Base-by-base conservation (phyloP, 2,888 invertebrate genomes). In the Ophion costatus region DNA sequence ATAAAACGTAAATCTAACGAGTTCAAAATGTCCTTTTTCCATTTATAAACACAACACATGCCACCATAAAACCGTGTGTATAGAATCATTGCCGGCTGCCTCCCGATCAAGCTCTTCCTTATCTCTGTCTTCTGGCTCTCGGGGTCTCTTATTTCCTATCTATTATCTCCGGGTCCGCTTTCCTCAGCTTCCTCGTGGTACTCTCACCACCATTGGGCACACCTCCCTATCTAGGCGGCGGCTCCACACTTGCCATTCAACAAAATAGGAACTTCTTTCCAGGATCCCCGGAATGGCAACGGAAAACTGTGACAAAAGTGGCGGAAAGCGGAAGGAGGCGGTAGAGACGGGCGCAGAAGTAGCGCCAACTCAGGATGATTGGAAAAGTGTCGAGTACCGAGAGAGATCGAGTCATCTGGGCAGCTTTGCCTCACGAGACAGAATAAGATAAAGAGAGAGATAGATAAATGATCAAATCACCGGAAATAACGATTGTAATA, bases 371-470 rank as follows among this genome's bases (percentile, higher is more conserved):
- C 75, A 67, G 76, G 82, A 82, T 85, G 85, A 85, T 85, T 85
- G 85, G 82, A 85, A 85, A 85, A 85, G 82, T 85, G 85, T 85
- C 82, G 85, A 80, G 73, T 67, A 70, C 64, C 61, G 61, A 51
- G 82, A 73, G 51, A 51, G 78, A 64, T 74, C 79, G 64, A 73
- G 78, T 85, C 82, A 82, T 85, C 80, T 79, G 80, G 82, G 82
- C 73, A 63, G 79, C 61, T 82, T 76, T 79, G 10, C 67, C 42
- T 22, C 24, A 22, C 61, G 64, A 79, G 45, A 56, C 24, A 70
- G 22, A 70, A 51, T 33, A 20, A 14, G 45, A 70, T n/a, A 63
- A 42, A 29, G 20, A 63, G 3, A 33, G 51, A 78, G 10, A 56
- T 9, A 75, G 38, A 77, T 66, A 67, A 70, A 33, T 78, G 73